Base-by-base conservation (phyloP, 1,140 invertebrate genomes). In the Oscheius sp. region DNA sequence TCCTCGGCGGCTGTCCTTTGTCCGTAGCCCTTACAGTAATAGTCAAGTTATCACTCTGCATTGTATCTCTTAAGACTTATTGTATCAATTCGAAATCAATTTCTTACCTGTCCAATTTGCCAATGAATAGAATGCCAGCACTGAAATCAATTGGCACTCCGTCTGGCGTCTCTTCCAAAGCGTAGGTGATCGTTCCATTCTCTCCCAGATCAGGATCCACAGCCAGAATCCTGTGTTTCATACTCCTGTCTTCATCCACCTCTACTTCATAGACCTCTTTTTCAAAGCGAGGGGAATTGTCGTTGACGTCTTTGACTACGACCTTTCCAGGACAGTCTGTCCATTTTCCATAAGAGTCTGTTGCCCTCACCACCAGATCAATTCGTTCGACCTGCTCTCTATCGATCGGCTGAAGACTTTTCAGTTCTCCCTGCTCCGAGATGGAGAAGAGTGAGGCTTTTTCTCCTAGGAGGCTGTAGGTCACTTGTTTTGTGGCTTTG, bases 241-340 rank as follows among this genome's bases (percentile, higher is more conserved):
- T 29, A 29, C 55, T 66, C 34, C 49, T 69, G 35, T 52, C 73
- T 45, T 75, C 73, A 20, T 63, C 68, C 13, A 70, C 62, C n/a
- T 32, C 52, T 4, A 76, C 31, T n/a, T 59, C 32, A 65, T 74
- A 76, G 20, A 77, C 64, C 10, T 61, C 20, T 34, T 74, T 68
- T n/a, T 76, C 64, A 31, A 75, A 68, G 15, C 59, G 15, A 0
- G 75, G 75, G 0, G 75, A 23, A 42, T 76, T 76, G 20, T 76
- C 75, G 42, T 76, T 76, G 20, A 62, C 71, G 36, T 76, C 75
- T 63, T 74, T 68, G 2, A 74, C 72, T 1, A 28, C 13, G 29
- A 74, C 64, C 34, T 4, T 29, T 1, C 58, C 34, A 32, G 58
- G 69, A 3, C 32, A 42, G 23, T 64, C 58, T 2, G 68, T n/a